A percentile compares a stretch with the other conserved stretches of the same genome.
Evolutionary conservation across 2,797 vertebrate genomes (phyloP).

Genomic region (Varecia variegata): DNA sequence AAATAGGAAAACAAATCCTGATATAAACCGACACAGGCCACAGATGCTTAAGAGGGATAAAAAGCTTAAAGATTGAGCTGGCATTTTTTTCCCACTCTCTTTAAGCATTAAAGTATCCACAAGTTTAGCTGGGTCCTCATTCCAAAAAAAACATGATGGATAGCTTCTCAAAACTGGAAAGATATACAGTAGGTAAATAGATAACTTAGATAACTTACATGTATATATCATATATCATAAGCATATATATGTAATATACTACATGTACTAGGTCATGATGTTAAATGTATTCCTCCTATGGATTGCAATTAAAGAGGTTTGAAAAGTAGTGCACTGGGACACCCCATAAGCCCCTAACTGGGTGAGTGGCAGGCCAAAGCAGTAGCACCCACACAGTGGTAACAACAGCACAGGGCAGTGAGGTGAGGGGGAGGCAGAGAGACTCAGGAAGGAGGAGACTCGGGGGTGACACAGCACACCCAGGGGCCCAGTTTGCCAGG

Average conservation of each 20-base stretch:
- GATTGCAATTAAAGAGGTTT: not conserved
- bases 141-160: not conserved
- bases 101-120: not conserved
- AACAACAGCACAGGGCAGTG: not conserved
- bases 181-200: not conserved
- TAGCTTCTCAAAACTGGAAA: conserved; percentile 15
- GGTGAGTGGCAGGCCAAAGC: not conserved
- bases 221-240: no score
- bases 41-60: conserved; percentile 59
- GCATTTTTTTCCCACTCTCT: not conserved
- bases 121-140: conserved; percentile 24
- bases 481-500: no score
- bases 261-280: not conserved
- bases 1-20: conserved; percentile 59
- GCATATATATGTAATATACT: not conserved
- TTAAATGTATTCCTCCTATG: not conserved
- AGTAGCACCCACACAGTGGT: not conserved
- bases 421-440: not conserved
- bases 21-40: conserved; percentile 35
- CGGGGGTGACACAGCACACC: accelerated
- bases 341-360: not conserved
- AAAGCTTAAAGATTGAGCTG: conserved; percentile 59
- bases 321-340: not conserved
- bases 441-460: not conserved
- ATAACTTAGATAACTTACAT: not conserved